A percentile compares a stretch with the other conserved stretches of the same genome.
Conservation (phyloP, 2,113 vertebrate species). For the Lepidothrix coronata region DNA sequence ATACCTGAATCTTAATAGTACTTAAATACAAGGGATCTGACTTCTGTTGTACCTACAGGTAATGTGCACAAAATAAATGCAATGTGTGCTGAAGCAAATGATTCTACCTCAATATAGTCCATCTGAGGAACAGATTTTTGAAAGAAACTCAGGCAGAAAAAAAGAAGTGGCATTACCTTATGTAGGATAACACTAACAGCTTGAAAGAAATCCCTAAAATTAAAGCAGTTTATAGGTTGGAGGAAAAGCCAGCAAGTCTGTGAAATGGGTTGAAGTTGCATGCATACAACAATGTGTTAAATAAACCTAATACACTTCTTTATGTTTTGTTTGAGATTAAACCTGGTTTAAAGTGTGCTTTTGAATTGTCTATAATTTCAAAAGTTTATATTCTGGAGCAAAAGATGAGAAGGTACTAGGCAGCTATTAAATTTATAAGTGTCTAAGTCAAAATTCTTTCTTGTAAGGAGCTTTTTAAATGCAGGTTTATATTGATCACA, state of each 20-base stretch:
- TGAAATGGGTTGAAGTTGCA: not conserved
- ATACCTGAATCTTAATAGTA: not conserved
- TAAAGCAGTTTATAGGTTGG: not conserved
- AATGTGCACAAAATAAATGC: not conserved
- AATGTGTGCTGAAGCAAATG: not conserved
- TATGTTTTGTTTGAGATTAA: not conserved
- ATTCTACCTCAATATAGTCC: not conserved
- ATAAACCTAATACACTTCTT: not conserved
- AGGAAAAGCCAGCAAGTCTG: not conserved
- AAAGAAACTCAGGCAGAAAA: not conserved
- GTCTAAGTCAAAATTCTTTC: conserved; percentile 1
- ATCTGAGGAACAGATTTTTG: not conserved
- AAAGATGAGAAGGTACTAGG: not conserved
- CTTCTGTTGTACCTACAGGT: not conserved
- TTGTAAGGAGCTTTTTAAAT: conserved; percentile 4
- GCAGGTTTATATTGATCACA: conserved; percentile 1
- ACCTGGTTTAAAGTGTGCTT: not conserved
- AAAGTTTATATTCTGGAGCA: not conserved
- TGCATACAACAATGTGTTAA: not conserved
- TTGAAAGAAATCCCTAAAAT: not conserved
- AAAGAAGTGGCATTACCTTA: not conserved
- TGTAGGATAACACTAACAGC: not conserved
- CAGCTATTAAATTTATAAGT: conserved; percentile 20
- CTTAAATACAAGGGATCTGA: not conserved
- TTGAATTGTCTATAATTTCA: not conserved